A percentile compares a stretch with the other conserved stretches of the same genome.
phyloP scores from a whole-genome alignment of 2,797 vertebrate species.

The Dermochelys coriacea region DNA sequence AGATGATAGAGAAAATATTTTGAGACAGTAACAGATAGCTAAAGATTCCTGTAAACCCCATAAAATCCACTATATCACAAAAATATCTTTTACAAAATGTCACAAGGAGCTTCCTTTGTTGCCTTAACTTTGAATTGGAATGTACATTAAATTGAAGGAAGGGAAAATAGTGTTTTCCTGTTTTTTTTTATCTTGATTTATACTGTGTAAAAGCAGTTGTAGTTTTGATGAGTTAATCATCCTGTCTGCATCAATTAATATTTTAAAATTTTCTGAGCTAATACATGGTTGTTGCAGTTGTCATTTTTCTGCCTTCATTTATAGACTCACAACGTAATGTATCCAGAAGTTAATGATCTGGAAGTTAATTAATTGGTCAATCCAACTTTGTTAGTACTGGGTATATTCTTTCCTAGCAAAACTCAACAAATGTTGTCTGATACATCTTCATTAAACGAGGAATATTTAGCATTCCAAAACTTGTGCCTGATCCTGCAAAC shows the following conservation, averaged over 20 bases:
- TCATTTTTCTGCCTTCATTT: slow-evolving; percentile 74
- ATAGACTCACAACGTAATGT: slow-evolving; percentile 72
- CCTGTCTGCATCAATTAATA: slow-evolving; percentile 91
- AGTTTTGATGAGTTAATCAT: slow-evolving; percentile 77
- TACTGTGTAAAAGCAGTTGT: slow-evolving; percentile 76
- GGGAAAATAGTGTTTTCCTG: slow-evolving; percentile 74
- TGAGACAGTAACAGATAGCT: slow-evolving; percentile 63
- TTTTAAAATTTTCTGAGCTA: slow-evolving; percentile 83
- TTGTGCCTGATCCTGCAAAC: slow-evolving; percentile 58
- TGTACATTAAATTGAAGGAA: slow-evolving; percentile 67
- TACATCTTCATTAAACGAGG: slow-evolving; percentile 73
- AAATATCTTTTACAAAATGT: slow-evolving; percentile 13
- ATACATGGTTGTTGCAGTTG: slow-evolving; percentile 87
- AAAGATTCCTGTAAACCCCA: slow-evolving; percentile 65
- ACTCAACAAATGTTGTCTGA: slow-evolving; percentile 63
- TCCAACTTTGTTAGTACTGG: slow-evolving; percentile 60
- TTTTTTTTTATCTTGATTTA: slow-evolving; percentile 88
- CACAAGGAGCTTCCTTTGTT: slow-evolving; percentile 37
- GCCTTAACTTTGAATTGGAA: slow-evolving; percentile 63
- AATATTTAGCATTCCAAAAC: slow-evolving; percentile 74
- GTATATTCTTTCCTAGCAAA: slow-evolving; percentile 69
- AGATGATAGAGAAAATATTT: slow-evolving; percentile 66
- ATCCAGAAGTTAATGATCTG: slow-evolving; percentile 64
- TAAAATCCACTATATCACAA: slow-evolving; percentile 38
- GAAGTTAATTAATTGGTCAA: slow-evolving; percentile 66